These are phyloP conservation scores for Microcebus murinus DNA, from an alignment of 2,113 vertebrate species.

Conservation along the genomic window DNA sequence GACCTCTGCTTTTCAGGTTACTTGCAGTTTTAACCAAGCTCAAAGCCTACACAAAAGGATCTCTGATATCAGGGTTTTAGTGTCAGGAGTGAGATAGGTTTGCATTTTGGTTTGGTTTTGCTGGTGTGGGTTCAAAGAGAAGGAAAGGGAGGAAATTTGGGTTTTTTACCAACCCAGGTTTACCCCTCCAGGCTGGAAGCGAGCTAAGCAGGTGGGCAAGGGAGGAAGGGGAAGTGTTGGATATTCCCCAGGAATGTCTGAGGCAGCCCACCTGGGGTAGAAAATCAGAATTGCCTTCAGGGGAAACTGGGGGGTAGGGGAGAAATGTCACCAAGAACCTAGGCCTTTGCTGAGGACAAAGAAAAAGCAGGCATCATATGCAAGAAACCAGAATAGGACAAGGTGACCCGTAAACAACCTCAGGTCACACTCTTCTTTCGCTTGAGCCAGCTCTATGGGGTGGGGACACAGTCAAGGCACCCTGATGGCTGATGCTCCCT, in stretches of 20 bases:
- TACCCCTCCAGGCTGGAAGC: not conserved
- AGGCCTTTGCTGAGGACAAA: not conserved
- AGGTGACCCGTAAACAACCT: not conserved
- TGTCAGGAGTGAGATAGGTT: not conserved
- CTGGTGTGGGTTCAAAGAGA: not conserved
- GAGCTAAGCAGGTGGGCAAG: not conserved
- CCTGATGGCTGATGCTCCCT: not conserved
- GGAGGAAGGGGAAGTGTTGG: not conserved
- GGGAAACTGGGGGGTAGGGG: not conserved
- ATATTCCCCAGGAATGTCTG: not conserved
- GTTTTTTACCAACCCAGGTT: not conserved
- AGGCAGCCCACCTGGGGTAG: not conserved
- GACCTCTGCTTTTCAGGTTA: not conserved
- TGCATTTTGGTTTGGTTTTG: conserved; percentile 36
- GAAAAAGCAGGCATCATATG: not conserved
- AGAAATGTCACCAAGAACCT: not conserved
- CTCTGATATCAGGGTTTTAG: not conserved
- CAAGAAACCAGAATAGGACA: not conserved
- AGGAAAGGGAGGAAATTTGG: not conserved
- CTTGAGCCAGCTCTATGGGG: not conserved
- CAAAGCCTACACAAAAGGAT: not conserved
- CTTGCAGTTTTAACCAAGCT: not conserved
- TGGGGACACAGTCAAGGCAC: not conserved
- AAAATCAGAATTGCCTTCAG: not conserved
- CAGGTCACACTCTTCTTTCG: not conserved